Evolutionary conservation across 2,888 invertebrate genomes (phyloP).

Genomic region (Luffia ferchaultella): DNA sequence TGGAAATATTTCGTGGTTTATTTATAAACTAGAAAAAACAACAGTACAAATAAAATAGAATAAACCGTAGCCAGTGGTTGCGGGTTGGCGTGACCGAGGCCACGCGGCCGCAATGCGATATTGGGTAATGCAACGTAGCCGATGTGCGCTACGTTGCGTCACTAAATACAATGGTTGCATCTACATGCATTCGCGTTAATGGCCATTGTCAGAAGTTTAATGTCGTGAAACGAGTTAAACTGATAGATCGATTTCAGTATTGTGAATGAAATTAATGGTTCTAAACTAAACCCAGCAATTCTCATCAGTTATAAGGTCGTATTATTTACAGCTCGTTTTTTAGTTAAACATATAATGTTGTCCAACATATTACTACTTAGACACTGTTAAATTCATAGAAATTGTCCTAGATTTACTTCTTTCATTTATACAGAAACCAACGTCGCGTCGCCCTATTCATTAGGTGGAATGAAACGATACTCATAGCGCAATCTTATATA

Average conservation of each 20-base stretch:
- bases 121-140: conserved; percentile 31
- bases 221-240: neutral
- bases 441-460: too few species aligned
- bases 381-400: too few species aligned
- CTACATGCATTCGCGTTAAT: conserved; percentile 17
- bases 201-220: conserved; percentile 23
- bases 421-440: too few species aligned
- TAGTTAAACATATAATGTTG: neutral
- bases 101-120: conserved; percentile 15
- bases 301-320: neutral
- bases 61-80: conserved; percentile 7
- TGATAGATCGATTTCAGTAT: neutral
- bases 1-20: neutral
- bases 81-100: conserved; percentile 40
- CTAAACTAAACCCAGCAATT: neutral
- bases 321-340: neutral
- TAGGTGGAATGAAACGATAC: too few species aligned
- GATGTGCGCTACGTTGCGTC: conserved; percentile 23
- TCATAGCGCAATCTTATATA: too few species aligned
- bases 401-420: too few species aligned
- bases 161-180: conserved; percentile 24
- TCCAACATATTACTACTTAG: too few species aligned
- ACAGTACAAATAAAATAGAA: neutral
- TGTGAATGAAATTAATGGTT: neutral
- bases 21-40: neutral